These are phyloP conservation scores for Dicentrarchus labrax DNA, from an alignment of 2,113 vertebrate genomes.

Conservation along the genomic window DNA sequence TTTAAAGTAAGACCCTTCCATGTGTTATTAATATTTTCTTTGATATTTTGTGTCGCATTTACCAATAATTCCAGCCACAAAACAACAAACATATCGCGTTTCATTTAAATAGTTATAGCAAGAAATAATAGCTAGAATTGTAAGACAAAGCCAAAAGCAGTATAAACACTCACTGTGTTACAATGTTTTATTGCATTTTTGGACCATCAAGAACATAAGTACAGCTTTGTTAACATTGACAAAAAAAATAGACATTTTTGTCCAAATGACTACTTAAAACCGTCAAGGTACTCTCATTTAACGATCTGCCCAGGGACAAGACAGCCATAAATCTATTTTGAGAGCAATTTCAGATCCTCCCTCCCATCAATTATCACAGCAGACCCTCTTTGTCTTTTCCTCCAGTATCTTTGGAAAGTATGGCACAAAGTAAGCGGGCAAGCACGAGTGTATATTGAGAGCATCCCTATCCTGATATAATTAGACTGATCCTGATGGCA, in stretches of 20 bases:
- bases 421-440: slow-evolving; percentile 17
- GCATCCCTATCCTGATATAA: slow-evolving; percentile 59
- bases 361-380: slow-evolving; percentile 40
- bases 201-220: slow-evolving; percentile 5
- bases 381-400: slow-evolving; percentile 26
- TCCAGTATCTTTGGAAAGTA: slow-evolving; percentile 34
- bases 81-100: too few relatives aligned
- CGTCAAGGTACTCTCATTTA: slow-evolving; percentile 8
- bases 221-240: slow-evolving; percentile 8
- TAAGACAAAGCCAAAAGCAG: too few relatives aligned
- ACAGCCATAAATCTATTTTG: slow-evolving; percentile 52
- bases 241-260: slow-evolving; percentile 36
- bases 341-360: slow-evolving; percentile 26
- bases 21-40: neutral
- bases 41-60: too few relatives aligned
- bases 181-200: slow-evolving; percentile 16
- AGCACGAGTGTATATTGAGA: neutral
- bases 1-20: neutral
- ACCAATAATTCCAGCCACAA: too few relatives aligned
- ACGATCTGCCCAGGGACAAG: slow-evolving; percentile 22
- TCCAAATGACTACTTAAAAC: slow-evolving; percentile 38
- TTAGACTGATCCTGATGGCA: slow-evolving; percentile 59
- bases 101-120: too few relatives aligned
- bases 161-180: neutral
- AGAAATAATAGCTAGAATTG: too few relatives aligned